phyloP scores from a whole-genome alignment of 1,140 invertebrate genomes.

The Meteorus sp. region DNA sequence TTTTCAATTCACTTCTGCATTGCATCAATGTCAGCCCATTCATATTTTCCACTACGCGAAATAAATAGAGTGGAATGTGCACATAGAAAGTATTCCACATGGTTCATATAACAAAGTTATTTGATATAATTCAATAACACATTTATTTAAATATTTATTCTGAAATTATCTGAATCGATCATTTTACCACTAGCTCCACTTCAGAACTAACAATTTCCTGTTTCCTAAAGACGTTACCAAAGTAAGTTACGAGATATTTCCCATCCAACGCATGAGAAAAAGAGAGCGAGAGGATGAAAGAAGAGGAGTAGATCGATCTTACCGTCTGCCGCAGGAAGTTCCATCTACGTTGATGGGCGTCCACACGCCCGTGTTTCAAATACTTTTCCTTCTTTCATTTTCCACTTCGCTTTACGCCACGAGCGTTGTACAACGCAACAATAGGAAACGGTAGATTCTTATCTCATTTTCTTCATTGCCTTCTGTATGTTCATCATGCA shows the following conservation, averaged over 20 bases:
- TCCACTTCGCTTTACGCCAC: neutral
- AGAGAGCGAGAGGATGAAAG: too few species aligned
- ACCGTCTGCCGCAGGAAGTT: conserved; percentile 42
- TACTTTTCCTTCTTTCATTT: conserved; percentile 25
- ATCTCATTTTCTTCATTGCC: conserved; percentile 9
- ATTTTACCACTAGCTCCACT: conserved; percentile 43
- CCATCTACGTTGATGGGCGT: conserved; percentile 36
- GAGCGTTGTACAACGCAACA: neutral
- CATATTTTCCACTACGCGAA: too few species aligned
- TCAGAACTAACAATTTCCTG: conserved; percentile 56
- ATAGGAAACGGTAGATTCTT: conserved; percentile 19
- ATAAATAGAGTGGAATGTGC: too few species aligned
- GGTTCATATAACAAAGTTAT: too few species aligned
- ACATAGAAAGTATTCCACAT: too few species aligned
- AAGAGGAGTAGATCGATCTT: conserved; percentile 55
- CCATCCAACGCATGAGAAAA: conserved; percentile 35
- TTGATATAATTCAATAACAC: too few species aligned
- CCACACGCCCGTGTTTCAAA: conserved; percentile 6
- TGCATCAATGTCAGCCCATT: too few species aligned
- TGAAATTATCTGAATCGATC: conserved; percentile 48
- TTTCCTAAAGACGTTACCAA: conserved; percentile 57
- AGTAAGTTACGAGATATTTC: conserved; percentile 55
- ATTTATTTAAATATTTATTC: conserved; percentile 33
- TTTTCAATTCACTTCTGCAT: too few species aligned
- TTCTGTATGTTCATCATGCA: too few species aligned